Evolutionary conservation across 1,140 invertebrate species (phyloP).

Genomic region (Wiebesia pumilae): DNA sequence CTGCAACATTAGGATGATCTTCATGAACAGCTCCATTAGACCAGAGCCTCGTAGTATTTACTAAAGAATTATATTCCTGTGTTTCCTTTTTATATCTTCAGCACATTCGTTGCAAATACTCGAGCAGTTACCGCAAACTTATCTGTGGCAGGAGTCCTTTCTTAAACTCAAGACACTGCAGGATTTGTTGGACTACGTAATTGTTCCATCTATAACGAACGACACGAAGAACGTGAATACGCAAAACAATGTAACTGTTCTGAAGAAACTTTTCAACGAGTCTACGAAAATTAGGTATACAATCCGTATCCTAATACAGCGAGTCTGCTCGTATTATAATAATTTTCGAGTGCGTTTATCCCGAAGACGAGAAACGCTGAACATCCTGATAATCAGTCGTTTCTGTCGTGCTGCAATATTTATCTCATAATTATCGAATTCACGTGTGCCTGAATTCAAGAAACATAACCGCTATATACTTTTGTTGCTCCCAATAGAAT

Average conservation of each 20-base stretch:
- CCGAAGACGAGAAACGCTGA: too few species aligned
- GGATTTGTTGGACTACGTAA: neutral
- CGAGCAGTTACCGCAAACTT: neutral
- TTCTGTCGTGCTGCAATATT: too few species aligned
- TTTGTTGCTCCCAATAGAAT: too few species aligned
- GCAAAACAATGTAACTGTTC: neutral
- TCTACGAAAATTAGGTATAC: neutral
- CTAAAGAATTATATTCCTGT: neutral
- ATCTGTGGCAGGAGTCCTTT: neutral
- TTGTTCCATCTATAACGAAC: neutral
- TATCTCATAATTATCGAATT: too few species aligned
- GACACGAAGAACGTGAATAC: constrained; percentile 3
- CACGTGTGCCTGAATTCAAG: too few species aligned
- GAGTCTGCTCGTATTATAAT: too few species aligned
- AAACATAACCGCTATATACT: too few species aligned
- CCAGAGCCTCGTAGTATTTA: neutral
- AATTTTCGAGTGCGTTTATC: too few species aligned
- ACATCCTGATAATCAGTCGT: too few species aligned
- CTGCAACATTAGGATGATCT: neutral
- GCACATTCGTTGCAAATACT: neutral
- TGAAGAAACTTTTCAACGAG: neutral
- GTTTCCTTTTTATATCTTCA: neutral
- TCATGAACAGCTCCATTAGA: neutral
- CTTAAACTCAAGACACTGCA: neutral
- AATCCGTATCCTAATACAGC: neutral